Evolutionary conservation across 1,140 invertebrate species (phyloP), one percentile per base, ranked within the genome.

Genomic region (Zaprionus gabonicus): DNA sequence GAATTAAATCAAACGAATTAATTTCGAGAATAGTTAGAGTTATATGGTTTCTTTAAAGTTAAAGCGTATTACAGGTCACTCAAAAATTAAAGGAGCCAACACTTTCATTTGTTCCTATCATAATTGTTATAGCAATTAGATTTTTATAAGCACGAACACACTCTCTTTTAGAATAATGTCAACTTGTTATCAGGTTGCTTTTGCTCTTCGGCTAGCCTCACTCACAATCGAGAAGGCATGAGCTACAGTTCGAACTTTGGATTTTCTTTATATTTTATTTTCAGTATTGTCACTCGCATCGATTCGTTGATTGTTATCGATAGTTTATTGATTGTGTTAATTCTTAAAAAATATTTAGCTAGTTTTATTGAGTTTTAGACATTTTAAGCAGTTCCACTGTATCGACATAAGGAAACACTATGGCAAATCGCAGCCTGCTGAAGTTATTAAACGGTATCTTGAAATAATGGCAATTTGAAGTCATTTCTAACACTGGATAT

Each of bases 401-500:
- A 23, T 23, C 46, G 25, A 25, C 17, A 51, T n/a, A 13, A 25
- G 10, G 3, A 20, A 13, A 1, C 1, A 20, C 9, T 25, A 51
- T 51, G 20, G 46, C 20, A 51, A 23, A n/a, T 51, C 46, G 10
- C 10, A 20, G 46, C 46, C 46, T 51, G 20, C 46, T 51, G 46
- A 51, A 13, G 46, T 51, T 51, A 23, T 51, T 51, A 12, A 51
- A 51, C 20, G 46, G 46, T 51, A 25, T 23, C 20, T 25, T 10
- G 23, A 12, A 23, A 12, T 20, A 51, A 3, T 10, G 10, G 10
- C 20, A 23, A 13, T 51, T 51, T 13, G 46, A 23, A 25, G 20
- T 51, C 46, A 51, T 51, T 51, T 51, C 46, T 10, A 51, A 51
- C 46, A 51, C 46, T 51, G 20, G 23, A 51, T 25, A 51, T 51